Percentiles rank a stretch among this genome's conserved stretches.
These are phyloP conservation scores for Characodon lateralis DNA, from an alignment of 2,797 vertebrate genomes.

Conservation along the genomic window DNA sequence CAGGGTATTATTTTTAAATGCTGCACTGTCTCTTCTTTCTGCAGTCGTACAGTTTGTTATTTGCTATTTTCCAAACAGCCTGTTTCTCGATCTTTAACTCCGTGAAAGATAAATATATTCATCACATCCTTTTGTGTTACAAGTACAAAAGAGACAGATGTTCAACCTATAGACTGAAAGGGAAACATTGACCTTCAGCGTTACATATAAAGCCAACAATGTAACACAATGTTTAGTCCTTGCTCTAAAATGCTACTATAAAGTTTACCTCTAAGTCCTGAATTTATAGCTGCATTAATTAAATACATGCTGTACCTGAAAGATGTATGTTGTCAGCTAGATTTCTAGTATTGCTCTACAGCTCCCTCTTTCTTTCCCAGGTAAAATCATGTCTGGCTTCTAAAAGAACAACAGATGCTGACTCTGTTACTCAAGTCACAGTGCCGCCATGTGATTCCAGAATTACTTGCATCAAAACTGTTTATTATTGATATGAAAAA, in stretches of 20 bases:
- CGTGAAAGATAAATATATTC: not conserved
- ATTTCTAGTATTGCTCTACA: not conserved
- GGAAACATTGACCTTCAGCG: not conserved
- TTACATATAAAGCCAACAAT: not conserved
- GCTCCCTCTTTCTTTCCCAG: not conserved
- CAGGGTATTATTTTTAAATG: not conserved
- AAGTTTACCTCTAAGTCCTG: not conserved
- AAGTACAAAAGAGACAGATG: not conserved
- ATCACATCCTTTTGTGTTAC: not conserved
- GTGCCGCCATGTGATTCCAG: not conserved
- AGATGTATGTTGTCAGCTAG: not conserved
- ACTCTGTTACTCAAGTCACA: not conserved
- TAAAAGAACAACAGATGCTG: not conserved
- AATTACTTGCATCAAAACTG: not conserved
- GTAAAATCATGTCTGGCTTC: not conserved
- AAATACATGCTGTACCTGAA: not conserved
- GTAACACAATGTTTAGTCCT: not conserved
- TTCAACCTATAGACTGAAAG: not conserved
- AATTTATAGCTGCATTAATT: not conserved
- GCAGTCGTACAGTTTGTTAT: not conserved
- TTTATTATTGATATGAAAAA: not conserved
- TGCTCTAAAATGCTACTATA: not conserved
- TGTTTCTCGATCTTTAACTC: not conserved
- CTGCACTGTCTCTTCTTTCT: not conserved
- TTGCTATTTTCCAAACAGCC: not conserved